A percentile compares a stretch with the other conserved stretches of the same genome.
Evolutionary conservation across 2,113 vertebrate genomes (phyloP).

Genomic region (Butorides virescens): DNA sequence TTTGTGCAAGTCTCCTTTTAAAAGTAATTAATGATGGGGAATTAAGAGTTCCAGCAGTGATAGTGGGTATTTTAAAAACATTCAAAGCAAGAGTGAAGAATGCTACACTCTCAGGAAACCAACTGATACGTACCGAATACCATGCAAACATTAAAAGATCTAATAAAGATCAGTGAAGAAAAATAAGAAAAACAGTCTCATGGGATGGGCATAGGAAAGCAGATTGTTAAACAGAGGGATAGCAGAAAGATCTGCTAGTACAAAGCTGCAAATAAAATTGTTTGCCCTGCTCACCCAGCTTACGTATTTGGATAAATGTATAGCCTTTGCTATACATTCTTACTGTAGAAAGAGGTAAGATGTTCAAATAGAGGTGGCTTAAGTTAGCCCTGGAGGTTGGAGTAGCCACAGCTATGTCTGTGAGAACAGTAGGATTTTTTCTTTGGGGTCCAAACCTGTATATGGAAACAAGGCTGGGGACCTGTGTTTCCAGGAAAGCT

Average conservation of each 20-base stretch:
- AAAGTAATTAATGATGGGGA: slow-evolving; percentile 24
- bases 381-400: background rate
- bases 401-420: background rate
- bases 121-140: background rate
- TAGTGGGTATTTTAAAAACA: slow-evolving; percentile 26
- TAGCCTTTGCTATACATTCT: background rate
- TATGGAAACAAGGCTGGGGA: background rate
- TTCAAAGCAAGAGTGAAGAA: background rate
- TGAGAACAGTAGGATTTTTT: background rate
- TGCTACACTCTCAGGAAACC: background rate
- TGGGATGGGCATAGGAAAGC: background rate
- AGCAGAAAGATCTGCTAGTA: background rate
- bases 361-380: background rate
- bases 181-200: background rate
- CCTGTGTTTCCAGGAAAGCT: background rate
- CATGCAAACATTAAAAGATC: background rate
- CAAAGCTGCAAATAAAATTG: background rate
- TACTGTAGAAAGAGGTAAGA: background rate
- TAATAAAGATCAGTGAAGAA: background rate
- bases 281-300: background rate
- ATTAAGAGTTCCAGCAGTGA: slow-evolving; percentile 12
- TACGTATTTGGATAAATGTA: background rate
- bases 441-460: background rate
- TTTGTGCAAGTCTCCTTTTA: slow-evolving; percentile 43
- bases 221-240: background rate